These are phyloP conservation scores for Perognathus longimembris DNA, from an alignment of 2,113 vertebrate genomes.

Conservation along the genomic window DNA sequence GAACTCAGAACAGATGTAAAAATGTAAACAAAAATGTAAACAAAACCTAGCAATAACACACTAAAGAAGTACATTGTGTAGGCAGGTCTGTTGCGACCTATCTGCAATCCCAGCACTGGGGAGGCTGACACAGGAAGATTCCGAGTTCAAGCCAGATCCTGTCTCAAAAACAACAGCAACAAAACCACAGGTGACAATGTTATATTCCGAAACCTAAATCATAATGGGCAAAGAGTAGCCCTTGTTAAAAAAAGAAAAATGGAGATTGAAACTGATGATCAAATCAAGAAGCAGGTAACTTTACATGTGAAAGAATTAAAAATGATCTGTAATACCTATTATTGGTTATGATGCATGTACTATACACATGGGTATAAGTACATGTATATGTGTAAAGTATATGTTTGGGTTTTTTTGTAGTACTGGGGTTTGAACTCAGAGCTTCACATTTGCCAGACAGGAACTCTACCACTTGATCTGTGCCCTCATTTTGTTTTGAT, in stretches of 20 bases:
- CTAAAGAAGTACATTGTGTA: slow-evolving; percentile 11
- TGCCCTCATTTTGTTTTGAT: no score
- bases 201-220: neutral
- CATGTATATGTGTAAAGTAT: no score
- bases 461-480: no score
- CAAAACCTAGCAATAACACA: slow-evolving; percentile 22
- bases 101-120: neutral
- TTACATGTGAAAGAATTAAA: neutral
- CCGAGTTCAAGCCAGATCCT: neutral
- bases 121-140: neutral
- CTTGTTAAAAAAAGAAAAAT: slow-evolving; percentile 1
- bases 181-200: neutral
- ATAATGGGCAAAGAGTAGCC: neutral
- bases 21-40: slow-evolving; percentile 52
- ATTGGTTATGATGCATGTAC: neutral
- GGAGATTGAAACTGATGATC: neutral
- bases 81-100: neutral
- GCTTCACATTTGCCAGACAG: no score
- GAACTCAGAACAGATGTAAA: slow-evolving; percentile 22
- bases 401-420: no score
- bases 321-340: neutral
- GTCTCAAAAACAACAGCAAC: neutral
- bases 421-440: no score
- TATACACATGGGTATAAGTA: no score
- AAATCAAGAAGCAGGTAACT: slow-evolving; percentile 22